Evolutionary conservation across 2,888 invertebrate species (phyloP), one percentile per base, ranked within the genome.

Genomic region (Tetranychus piercei): DNA sequence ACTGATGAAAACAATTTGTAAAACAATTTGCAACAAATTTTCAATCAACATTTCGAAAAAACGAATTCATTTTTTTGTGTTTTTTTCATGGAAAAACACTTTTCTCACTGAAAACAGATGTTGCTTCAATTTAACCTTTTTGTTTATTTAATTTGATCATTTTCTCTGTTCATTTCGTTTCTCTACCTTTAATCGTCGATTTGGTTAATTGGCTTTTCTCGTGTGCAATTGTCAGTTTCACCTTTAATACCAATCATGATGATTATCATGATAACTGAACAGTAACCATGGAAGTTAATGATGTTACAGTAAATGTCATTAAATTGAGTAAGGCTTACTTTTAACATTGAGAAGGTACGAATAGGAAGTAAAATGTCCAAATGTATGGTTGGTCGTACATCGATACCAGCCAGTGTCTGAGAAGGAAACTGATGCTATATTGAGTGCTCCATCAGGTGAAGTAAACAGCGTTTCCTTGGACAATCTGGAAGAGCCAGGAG

Each of bases 361-460:
- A 80, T 92, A 92, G 80, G 91, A 91, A 78, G 90, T 90, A 84
- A 91, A 92, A 82, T 90, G 88, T 55, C 90, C 81, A 80, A 91
- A 87, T 72, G 65, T 43, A 86, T 93, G 92, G 23, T 81, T 79
- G 75, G 92, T 90, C 74, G 90, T 88, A 84, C 93, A 93, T 82
- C 92, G 90, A 85, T 93, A 93, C 93, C 93, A 93, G 81, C 93
- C 93, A 75, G 90, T 90, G 79, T 88, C 86, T 73, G 88, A 88
- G 85, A 92, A 92, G 84, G 92, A 92, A 76, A 93, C 86, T 82
- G 89, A 91, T 75, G 92, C 90, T 80, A 89, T 89, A 73, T 87
- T 87, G 78, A 87, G 86, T 83, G 89, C 89, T 78, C 87, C 86
- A 76, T 89, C 87, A 65, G 80, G 78, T 67, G 80, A 79, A 18